These are phyloP conservation scores for Aptenodytes patagonicus DNA, from an alignment of 2,113 vertebrate genomes.

Conservation along the genomic window DNA sequence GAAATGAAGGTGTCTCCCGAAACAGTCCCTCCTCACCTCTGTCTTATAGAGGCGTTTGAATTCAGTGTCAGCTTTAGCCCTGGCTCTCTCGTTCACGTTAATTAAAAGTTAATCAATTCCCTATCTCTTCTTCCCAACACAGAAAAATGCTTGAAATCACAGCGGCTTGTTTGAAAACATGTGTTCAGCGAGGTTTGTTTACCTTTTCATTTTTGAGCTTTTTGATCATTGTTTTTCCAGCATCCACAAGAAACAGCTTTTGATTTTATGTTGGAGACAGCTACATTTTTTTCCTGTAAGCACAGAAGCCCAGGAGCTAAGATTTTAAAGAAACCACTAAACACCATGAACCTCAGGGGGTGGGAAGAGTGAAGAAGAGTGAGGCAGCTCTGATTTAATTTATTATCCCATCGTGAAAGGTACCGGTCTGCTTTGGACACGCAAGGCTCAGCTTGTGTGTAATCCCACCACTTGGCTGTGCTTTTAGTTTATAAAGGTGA, in stretches of 20 bases:
- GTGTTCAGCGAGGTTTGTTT: background rate
- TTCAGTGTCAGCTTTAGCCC: background rate
- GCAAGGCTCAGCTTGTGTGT: background rate
- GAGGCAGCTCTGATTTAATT: background rate
- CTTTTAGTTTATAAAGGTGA: background rate
- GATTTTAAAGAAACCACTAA: background rate
- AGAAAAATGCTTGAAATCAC: background rate
- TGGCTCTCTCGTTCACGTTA: background rate
- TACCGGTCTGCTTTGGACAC: background rate
- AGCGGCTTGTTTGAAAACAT: background rate
- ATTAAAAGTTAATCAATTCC: background rate
- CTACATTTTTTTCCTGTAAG: background rate
- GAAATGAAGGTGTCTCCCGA: background rate
- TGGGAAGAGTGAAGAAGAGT: background rate
- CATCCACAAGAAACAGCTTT: background rate
- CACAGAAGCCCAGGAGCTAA: background rate
- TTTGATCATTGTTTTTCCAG: background rate
- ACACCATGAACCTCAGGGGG: background rate
- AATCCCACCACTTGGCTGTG: background rate
- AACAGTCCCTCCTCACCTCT: background rate
- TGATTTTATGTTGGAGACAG: background rate
- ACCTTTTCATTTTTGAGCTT: background rate
- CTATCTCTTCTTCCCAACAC: background rate
- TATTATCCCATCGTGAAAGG: accelerated
- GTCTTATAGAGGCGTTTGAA: background rate